Evolutionary conservation across 35 echinoderm and acorn worm species (phyloP), one percentile per base, ranked within the genome.

Genomic region (Lytechinus variegatus): DNA sequence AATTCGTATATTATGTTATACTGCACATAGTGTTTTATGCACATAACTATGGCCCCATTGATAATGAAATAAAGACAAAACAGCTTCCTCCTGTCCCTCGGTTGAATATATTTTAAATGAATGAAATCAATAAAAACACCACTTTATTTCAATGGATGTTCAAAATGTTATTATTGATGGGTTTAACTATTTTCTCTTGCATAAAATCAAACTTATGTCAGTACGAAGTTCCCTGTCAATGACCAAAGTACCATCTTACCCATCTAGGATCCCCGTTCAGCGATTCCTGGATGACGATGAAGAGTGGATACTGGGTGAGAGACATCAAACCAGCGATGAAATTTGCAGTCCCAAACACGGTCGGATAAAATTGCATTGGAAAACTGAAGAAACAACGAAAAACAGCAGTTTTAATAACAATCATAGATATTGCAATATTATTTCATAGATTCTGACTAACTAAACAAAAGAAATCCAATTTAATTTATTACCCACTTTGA

Each of bases 321-420:
- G 88, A 90, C 28, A 28, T 8, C 13, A 90, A 2, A 52, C 88
- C 88, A 44, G 88, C 88, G 4, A 90, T 90, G 16, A 90, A 90
- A 33, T 90, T 90, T 14, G 52, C 27, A 44, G 52, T 52, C 6
- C 88, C 88, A 21, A 90, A 90, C n/a, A 90, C 16, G 27, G 88
- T 52, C 52, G 88, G 88, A 90, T 90, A 90, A 13, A 90, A 90
- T 90, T 44, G 88, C 88, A 90, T 90, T 5, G 88, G 88, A 90
- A 90, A 90, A 52, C 88, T 90, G 52, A 3, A 79, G 16, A 79
- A n/a, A n/a, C 13, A 5, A 11, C 33, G 33, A 44, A 44, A 44
- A 44, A 44, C 33, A 44, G 33, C 33, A 44, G 33, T 44, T n/a
- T n/a, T 44, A 44, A 44, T 2, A 44, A 2, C 33, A 44, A 44